Conservation (phyloP, 2,113 vertebrate species). For the Syngnathoides biaculeatus region DNA sequence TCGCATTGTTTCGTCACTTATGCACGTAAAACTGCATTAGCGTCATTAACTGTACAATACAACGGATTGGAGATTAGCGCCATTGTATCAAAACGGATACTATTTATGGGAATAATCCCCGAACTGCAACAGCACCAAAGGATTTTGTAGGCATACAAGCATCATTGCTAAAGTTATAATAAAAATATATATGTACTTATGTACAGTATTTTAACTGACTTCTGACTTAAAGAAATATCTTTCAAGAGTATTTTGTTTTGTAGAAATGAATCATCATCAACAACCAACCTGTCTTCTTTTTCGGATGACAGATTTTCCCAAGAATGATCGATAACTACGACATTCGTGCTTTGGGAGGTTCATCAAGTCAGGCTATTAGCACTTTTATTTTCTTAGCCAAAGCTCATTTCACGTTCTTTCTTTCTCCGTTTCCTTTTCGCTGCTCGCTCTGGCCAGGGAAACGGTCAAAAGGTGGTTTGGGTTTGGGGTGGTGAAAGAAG, state of each 20-base stretch:
- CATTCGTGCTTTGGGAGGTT: conserved; percentile 11
- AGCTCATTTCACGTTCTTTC: conserved; percentile 26
- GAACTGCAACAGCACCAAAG: background rate
- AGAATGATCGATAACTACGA: conserved; percentile 39
- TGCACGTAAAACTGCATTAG: background rate
- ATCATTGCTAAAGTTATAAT: too few species aligned
- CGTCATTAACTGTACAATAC: background rate
- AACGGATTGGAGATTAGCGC: background rate
- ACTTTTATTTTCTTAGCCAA: conserved; percentile 13
- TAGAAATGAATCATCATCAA: too few species aligned
- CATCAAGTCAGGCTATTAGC: conserved; percentile 15
- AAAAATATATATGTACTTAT: too few species aligned
- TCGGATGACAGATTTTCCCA: background rate
- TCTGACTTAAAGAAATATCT: too few species aligned
- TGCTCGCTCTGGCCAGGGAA: conserved; percentile 31
- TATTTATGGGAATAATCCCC: background rate
- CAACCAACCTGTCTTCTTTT: background rate
- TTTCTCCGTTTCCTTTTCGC: conserved; percentile 14
- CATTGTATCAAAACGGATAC: background rate
- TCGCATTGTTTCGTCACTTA: background rate
- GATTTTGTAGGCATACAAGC: background rate
- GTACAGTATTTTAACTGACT: too few species aligned
- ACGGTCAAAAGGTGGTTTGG: conserved; percentile 16
- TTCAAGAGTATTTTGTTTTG: too few species aligned
- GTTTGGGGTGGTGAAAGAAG: conserved; percentile 1